Conservation (phyloP, 2,888 invertebrate species). For the Pomacea canaliculata region DNA sequence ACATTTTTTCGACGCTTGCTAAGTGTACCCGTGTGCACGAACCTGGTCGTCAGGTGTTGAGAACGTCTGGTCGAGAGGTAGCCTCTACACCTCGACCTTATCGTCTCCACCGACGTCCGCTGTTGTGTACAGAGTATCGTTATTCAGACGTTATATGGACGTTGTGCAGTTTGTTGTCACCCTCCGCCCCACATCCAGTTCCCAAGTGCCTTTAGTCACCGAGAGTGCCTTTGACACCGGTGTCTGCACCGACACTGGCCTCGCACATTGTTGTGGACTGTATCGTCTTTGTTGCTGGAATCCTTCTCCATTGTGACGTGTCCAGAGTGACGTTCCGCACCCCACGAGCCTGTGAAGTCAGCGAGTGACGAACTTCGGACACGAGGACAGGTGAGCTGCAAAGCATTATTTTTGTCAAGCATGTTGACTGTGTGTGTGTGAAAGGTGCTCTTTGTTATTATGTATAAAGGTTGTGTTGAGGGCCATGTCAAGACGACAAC, state of each 20-base stretch:
- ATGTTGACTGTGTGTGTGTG: no score
- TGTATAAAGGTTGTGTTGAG: no score
- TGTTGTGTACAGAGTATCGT: background rate
- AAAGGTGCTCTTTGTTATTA: no score
- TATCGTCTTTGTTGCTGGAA: background rate
- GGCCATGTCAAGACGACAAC: no score
- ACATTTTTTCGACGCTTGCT: background rate
- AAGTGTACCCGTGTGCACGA: background rate
- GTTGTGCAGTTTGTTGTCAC: conserved; percentile 9
- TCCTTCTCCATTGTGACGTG: background rate
- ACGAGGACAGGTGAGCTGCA: background rate
- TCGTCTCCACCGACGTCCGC: no score
- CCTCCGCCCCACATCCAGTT: conserved; percentile 1
- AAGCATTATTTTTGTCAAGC: background rate
- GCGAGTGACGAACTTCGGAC: no score
- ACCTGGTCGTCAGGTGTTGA: background rate
- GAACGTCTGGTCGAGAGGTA: conserved; percentile 13
- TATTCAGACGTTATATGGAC: background rate
- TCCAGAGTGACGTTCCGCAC: no score
- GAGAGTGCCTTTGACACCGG: background rate
- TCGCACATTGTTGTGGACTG: background rate
- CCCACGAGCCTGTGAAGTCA: no score
- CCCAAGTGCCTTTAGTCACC: background rate
- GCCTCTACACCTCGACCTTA: conserved; percentile 7
- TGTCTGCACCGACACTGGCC: background rate